Conservation (phyloP, 2,888 invertebrate genomes). For the Acronicta psi region DNA sequence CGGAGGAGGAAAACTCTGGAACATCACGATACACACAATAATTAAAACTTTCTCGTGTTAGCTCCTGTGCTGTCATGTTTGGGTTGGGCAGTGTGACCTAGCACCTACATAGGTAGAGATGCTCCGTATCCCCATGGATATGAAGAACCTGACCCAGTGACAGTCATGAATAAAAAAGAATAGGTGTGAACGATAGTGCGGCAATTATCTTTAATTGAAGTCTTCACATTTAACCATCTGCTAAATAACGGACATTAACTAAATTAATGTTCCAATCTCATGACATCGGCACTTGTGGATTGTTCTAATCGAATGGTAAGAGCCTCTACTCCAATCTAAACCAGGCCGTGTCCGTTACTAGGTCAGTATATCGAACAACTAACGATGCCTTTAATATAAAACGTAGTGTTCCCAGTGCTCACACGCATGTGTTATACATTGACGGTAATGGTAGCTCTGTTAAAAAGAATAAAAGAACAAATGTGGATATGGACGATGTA, state of each 20-base stretch:
- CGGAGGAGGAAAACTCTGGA: no score
- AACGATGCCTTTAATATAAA: slow-evolving; percentile 38
- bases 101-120: no score
- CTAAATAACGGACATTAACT: slow-evolving; percentile 33
- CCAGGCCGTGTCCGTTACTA: slow-evolving; percentile 68
- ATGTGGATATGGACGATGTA: slow-evolving; percentile 59
- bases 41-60: no score
- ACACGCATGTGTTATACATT: slow-evolving; percentile 55
- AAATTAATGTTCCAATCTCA: slow-evolving; percentile 41
- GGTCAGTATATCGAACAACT: slow-evolving; percentile 65
- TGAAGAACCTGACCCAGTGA: slow-evolving; percentile 20
- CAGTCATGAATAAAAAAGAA: slow-evolving; percentile 22
- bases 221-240: slow-evolving; percentile 22
- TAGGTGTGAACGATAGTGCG: slow-evolving; percentile 2
- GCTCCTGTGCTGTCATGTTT: no score
- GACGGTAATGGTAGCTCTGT: slow-evolving; percentile 39
- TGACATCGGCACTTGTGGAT: slow-evolving; percentile 50
- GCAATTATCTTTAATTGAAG: slow-evolving; percentile 20
- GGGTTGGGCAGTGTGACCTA: no score
- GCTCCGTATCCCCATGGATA: no score
- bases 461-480: slow-evolving; percentile 32
- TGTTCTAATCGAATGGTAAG: slow-evolving; percentile 52
- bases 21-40: no score
- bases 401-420: slow-evolving; percentile 30
- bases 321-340: slow-evolving; percentile 59